phyloP scores from a whole-genome alignment of 2,797 vertebrate genomes.

The Premnoplex brunnescens region DNA sequence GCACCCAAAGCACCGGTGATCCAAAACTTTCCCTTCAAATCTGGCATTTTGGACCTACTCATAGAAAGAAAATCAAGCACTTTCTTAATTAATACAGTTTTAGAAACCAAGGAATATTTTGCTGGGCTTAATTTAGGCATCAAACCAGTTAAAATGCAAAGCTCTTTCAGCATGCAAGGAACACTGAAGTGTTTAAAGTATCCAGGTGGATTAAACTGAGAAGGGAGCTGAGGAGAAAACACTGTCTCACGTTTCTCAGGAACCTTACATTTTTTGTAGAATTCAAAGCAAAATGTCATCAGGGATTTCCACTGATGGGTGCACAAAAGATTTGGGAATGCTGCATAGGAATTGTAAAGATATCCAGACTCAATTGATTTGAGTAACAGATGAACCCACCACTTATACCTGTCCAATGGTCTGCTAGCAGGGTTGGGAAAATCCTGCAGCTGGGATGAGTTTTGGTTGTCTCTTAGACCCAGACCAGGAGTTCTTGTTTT shows the following conservation, averaged over 20 bases:
- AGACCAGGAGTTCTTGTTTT: background rate
- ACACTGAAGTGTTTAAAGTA: background rate
- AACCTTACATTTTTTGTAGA: background rate
- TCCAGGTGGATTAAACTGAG: constrained; percentile 12
- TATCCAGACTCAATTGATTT: background rate
- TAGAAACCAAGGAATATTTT: constrained; percentile 29
- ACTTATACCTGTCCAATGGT: background rate
- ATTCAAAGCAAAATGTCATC: background rate
- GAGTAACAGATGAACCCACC: background rate
- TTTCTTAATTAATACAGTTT: constrained; percentile 38
- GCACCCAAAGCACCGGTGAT: background rate
- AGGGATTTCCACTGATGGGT: background rate
- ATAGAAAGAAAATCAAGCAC: background rate
- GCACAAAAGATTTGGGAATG: background rate
- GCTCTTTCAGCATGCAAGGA: background rate
- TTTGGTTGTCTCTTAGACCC: background rate
- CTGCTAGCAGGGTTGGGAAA: background rate
- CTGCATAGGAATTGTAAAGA: background rate
- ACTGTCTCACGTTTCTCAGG: background rate
- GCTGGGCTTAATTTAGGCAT: constrained; percentile 30
- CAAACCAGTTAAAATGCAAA: constrained; percentile 32
- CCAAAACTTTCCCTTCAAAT: constrained; percentile 2
- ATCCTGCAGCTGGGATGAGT: background rate
- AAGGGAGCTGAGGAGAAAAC: background rate
- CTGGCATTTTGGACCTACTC: background rate